Base-by-base conservation (phyloP, 2,113 vertebrate species). In the Urocitellus parryii region DNA sequence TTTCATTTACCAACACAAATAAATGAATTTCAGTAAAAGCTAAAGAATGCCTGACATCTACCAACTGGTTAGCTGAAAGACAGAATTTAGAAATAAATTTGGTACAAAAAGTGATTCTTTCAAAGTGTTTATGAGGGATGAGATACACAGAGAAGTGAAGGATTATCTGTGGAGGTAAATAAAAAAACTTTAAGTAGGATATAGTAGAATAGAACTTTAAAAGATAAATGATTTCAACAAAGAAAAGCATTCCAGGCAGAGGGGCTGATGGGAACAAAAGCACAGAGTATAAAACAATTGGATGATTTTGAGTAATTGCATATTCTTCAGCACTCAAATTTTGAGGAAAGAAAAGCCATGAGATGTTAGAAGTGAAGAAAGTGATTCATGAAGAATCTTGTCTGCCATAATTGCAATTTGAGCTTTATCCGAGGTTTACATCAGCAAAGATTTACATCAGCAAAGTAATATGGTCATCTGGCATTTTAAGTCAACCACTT, bases 401-500 rank as follows among this genome's bases (percentile, higher is more conserved):
- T 65, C 51, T 37, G 7, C 42, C 68, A 32, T 84, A 77, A 53
- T 4, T 91, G 20, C 68, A 70, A 37, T 65, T 63, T 42, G 37
- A 94, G 32, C 22, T 81, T 88, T 45, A 37, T 48, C 72, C 48
- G 80, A 29, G 27, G 61, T n/a, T n/a, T n/a, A n/a, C n/a, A n/a
- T n/a, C n/a, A n/a, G n/a, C n/a, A n/a, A 85, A 68, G 39, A 81
- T 70, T 88, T 85, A 13, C 56, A 53, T 81, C 42, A 51, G 68
- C 63, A 13, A 73, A 84, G 18, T 77, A 58, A 74, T n/a, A 8
- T 32, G 56, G 37, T 91, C 83, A 89, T 76, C 58, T 74, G 48
- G 6, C 27, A 61, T 88, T 95, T 92, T 85, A 80, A 80, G 89
- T 85, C 61, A 67, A 67, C 82, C 45, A 79, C 13, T 90, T 94